phyloP scores from a whole-genome alignment of 2,888 invertebrate genomes.

The Polyommatus icarus region DNA sequence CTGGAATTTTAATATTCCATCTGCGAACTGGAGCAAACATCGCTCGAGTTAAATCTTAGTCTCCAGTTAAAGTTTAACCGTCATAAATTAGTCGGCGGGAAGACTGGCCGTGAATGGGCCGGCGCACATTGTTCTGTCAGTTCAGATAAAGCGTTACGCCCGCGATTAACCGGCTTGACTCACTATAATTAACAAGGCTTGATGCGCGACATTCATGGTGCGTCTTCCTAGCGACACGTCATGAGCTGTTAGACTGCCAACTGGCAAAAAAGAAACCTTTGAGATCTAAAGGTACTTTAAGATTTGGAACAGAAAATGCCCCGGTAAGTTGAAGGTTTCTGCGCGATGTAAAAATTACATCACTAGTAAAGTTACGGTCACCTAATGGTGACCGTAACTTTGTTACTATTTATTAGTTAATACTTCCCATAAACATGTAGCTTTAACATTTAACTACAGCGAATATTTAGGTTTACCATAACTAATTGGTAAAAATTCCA shows the following conservation, averaged over 20 bases:
- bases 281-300: no score
- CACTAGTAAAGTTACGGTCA: no score
- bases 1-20: conserved; percentile 4
- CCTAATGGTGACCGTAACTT: no score
- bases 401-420: no score
- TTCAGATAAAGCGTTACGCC: conserved; percentile 63
- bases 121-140: conserved; percentile 66
- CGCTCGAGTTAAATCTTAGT: conserved; percentile 5
- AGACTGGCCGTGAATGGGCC: conserved; percentile 56
- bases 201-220: conserved; percentile 39
- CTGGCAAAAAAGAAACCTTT: no score
- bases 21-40: conserved; percentile 19
- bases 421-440: no score
- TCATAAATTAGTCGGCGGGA: conserved; percentile 55
- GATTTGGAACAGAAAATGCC: no score
- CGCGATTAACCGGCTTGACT: conserved; percentile 60
- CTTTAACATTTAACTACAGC: no score
- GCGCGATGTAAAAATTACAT: no score
- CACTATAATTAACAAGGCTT: conserved; percentile 62
- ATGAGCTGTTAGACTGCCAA: neutral
- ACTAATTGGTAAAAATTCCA: no score
- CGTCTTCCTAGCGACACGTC: conserved; percentile 17
- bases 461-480: no score
- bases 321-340: no score
- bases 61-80: conserved; percentile 43